These are phyloP conservation scores for Epizoanthus fatuus DNA, from an alignment of 92 coral and sea anemone genomes.

Conservation along the genomic window DNA sequence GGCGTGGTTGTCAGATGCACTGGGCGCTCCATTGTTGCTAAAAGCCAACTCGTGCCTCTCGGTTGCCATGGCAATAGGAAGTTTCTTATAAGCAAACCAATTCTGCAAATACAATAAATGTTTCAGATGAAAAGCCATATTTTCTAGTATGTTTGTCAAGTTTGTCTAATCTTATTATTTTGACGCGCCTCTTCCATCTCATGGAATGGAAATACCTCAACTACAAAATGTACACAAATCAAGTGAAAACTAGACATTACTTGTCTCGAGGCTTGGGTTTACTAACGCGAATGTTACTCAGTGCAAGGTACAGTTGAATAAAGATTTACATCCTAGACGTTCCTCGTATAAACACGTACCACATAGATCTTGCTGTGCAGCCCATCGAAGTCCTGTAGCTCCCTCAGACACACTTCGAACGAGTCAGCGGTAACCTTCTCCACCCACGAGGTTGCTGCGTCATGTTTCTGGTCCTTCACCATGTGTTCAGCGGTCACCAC, in stretches of 20 bases:
- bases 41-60: constrained; percentile 48
- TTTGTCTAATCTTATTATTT: too few species aligned
- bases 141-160: too few species aligned
- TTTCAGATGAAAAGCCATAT: background rate
- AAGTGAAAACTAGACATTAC: too few species aligned
- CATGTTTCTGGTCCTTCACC: constrained; percentile 67
- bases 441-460: constrained; percentile 88
- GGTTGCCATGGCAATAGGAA: constrained; percentile 50
- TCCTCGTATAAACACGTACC: constrained; percentile 45
- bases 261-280: too few species aligned
- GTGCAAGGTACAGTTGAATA: too few species aligned
- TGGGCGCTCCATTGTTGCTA: constrained; percentile 52
- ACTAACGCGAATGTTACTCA: too few species aligned
- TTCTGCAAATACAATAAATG: constrained; percentile 29
- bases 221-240: background rate
- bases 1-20: constrained; percentile 59
- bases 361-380: constrained; percentile 73
- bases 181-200: too few species aligned
- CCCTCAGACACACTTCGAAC: constrained; percentile 80
- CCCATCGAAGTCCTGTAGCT: constrained; percentile 86
- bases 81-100: constrained; percentile 64
- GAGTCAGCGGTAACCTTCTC: constrained; percentile 68
- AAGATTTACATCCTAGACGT: too few species aligned
- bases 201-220: background rate
- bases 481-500: constrained; percentile 76